Conservation (phyloP, 2,797 vertebrate genomes). For the Pantherophis alleghaniensis region DNA sequence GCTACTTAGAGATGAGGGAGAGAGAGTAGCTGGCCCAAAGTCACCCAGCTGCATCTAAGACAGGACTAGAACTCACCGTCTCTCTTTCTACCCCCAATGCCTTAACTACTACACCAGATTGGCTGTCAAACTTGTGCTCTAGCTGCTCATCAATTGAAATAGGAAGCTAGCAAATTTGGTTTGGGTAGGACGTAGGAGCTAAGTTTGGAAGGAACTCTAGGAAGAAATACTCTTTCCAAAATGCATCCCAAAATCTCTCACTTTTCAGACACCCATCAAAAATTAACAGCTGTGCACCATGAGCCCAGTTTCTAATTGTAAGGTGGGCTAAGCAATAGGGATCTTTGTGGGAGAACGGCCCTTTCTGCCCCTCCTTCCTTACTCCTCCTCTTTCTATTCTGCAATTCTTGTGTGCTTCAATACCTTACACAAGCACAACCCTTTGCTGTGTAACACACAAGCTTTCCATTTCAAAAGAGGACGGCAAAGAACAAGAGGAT, state of each 20-base stretch:
- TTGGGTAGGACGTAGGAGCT: not conserved
- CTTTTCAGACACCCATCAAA: conserved; percentile 80
- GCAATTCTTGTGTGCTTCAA: conserved; percentile 39
- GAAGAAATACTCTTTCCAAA: not conserved
- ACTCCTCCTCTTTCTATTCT: conserved; percentile 45
- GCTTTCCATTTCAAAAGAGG: conserved; percentile 64
- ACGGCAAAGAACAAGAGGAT: conserved; percentile 68
- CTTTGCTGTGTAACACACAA: conserved; percentile 65
- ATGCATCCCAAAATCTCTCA: not conserved
- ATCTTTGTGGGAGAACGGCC: conserved; percentile 67
- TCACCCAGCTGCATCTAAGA: not conserved
- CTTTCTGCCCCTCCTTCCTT: not conserved
- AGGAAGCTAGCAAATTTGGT: not conserved
- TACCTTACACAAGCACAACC: conserved; percentile 48
- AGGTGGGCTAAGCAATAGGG: conserved; percentile 70
- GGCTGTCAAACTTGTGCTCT: not conserved
- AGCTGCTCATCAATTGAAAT: not conserved
- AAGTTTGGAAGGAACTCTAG: not conserved
- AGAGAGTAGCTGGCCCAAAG: not conserved
- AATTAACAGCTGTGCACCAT: conserved; percentile 68
- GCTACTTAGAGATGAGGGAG: not conserved
- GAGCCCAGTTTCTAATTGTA: conserved; percentile 75
- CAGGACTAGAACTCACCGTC: not conserved
- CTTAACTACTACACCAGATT: not conserved
- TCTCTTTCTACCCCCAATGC: not conserved